A percentile compares a stretch with the other conserved stretches of the same genome.
These are phyloP conservation scores for Pterostichus niger DNA, from an alignment of 2,888 invertebrate species.

Conservation along the genomic window DNA sequence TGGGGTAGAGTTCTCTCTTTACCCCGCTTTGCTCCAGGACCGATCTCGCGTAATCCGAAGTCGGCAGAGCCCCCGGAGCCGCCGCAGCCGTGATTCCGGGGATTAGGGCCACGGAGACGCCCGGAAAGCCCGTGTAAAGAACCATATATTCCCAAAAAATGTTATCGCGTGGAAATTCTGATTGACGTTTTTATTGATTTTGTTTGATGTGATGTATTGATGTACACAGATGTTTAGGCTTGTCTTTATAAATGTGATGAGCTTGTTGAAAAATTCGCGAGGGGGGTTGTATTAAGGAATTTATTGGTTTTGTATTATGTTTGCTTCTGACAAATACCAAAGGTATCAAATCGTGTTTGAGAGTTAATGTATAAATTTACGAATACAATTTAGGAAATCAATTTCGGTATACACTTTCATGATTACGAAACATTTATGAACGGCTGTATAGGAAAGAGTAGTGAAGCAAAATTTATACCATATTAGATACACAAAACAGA, in stretches of 20 bases:
- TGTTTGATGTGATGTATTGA: slow-evolving; percentile 30
- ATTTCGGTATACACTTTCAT: neutral
- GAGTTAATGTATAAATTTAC: neutral
- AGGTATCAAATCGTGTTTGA: neutral
- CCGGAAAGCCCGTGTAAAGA: slow-evolving; percentile 52
- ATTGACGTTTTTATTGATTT: slow-evolving; percentile 67
- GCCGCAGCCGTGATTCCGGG: slow-evolving; percentile 56
- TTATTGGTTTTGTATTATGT: slow-evolving; percentile 23
- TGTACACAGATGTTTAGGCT: slow-evolving; percentile 6
- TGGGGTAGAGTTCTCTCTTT: neutral
- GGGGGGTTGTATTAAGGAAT: neutral
- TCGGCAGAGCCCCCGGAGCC: neutral
- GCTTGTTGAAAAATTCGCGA: slow-evolving; percentile 4
- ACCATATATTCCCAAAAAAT: slow-evolving; percentile 68
- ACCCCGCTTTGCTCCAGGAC: neutral
- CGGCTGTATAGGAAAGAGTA: no score
- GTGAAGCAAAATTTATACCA: no score
- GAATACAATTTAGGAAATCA: neutral
- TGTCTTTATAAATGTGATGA: slow-evolving; percentile 25
- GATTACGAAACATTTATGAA: no score
- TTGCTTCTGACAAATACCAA: slow-evolving; percentile 21
- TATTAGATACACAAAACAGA: no score
- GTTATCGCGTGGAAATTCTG: slow-evolving; percentile 65
- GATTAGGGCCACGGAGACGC: slow-evolving; percentile 48
- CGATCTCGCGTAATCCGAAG: slow-evolving; percentile 51